Evolutionary conservation across 2,888 invertebrate genomes (phyloP), one percentile per base, ranked within the genome.

Genomic region (Papilio elwesi): DNA sequence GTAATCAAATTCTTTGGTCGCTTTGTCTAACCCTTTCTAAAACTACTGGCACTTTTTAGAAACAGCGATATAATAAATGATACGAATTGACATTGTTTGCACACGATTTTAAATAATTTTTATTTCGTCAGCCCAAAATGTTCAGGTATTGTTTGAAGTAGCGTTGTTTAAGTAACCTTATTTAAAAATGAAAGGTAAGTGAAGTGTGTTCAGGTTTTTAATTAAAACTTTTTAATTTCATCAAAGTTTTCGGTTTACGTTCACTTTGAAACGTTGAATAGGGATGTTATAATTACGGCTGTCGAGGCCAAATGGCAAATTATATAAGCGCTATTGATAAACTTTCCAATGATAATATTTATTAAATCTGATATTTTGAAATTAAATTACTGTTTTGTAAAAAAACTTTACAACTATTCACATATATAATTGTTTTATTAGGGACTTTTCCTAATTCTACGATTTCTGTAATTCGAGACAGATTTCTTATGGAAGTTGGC

Each of bases 221-320:
- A 69, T 69, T 69, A 69, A 69, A 69, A 69, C 69, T 69, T 69
- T 62, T 62, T 62, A 59, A 62, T 69, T 51, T 51, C 16, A 43
- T 69, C 62, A 52, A 69, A 49, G 69, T 62, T 48, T 49, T 51
- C 13, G 16, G 62, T 15, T 62, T 16, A 38, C 51, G 68, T 68
- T 38, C 26, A 59, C 62, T 51, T 62, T 69, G 16, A 15, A 68
- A 26, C n/a, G 57, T 57, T 36, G 38, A 38, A 38, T 6, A 57
- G 55, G 47, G 59, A 59, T 49, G 48, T 59, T 15, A 48, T 47
- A 68, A 59, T 49, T 49, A 36, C 11, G 15, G 7, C 57, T 59
- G 43, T n/a, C n/a, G 59, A 62, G 43, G 43, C 15, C 15, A 62
- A n/a, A 1, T 62, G n/a, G 15, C 15, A 10, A 62, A 62, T 62